These are phyloP conservation scores for Penaeus indicus DNA, from an alignment of 1,140 invertebrate species.

Conservation along the genomic window DNA sequence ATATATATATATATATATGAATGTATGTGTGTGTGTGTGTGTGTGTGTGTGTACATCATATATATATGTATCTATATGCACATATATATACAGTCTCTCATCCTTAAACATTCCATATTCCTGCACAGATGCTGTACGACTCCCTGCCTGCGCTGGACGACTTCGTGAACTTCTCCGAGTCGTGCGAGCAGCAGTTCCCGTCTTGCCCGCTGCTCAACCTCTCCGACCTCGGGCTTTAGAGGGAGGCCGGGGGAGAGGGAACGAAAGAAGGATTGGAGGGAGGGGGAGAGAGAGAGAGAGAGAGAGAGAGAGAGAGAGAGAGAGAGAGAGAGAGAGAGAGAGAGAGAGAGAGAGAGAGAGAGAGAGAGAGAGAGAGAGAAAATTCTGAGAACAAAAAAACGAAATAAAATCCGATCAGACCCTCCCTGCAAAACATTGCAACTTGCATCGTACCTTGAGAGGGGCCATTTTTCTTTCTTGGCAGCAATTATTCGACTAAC, in stretches of 20 bases:
- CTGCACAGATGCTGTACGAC: slow-evolving; percentile 59
- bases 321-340: neutral
- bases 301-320: neutral
- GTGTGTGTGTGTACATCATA: neutral
- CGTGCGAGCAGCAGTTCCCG: slow-evolving; percentile 78
- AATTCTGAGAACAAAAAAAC: neutral
- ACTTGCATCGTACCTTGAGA: too few relatives aligned
- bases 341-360: neutral
- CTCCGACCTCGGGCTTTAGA: slow-evolving; percentile 25
- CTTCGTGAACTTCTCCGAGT: slow-evolving; percentile 76
- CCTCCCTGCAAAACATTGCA: too few relatives aligned
- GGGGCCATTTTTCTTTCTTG: too few relatives aligned
- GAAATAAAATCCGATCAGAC: too few relatives aligned
- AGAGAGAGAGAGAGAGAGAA: neutral
- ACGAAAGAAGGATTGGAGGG: neutral
- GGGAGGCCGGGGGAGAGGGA: neutral
- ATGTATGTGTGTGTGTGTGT: neutral
- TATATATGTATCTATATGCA: neutral
- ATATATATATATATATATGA: neutral
- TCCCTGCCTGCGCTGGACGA: slow-evolving; percentile 77
- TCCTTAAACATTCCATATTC: neutral
- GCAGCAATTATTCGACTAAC: too few relatives aligned
- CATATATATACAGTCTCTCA: neutral
- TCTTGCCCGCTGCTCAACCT: slow-evolving; percentile 69
- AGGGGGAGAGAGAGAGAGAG: neutral